Evolutionary conservation across 1,140 invertebrate species (phyloP).

Genomic region (Brachionus manjavacas): DNA sequence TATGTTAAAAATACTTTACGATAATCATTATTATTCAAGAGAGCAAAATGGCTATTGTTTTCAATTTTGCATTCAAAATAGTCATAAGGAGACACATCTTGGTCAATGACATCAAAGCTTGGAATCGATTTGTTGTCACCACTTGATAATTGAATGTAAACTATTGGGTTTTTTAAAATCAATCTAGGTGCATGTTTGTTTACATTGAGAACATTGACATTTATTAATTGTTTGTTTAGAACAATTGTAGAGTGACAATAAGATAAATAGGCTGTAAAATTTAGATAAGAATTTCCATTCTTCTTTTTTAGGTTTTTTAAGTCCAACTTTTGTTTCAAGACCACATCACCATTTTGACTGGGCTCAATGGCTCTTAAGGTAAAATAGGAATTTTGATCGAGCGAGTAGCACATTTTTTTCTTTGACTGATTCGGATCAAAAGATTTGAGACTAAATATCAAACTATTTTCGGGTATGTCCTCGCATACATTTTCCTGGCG

Average conservation of each 20-base stretch:
- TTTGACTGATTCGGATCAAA: slow-evolving; percentile 9
- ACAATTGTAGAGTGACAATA: neutral
- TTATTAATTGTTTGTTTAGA: slow-evolving; percentile 3
- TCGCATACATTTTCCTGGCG: slow-evolving; percentile 16
- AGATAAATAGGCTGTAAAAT: slow-evolving; percentile 3
- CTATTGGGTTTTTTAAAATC: neutral
- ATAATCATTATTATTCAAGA: slow-evolving; percentile 15
- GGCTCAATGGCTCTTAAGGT: neutral
- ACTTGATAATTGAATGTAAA: neutral
- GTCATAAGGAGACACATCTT: slow-evolving; percentile 28
- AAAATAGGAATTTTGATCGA: slow-evolving; percentile 14
- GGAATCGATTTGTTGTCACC: neutral
- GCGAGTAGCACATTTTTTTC: neutral
- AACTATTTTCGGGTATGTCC: slow-evolving; percentile 7
- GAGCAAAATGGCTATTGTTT: neutral
- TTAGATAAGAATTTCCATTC: neutral
- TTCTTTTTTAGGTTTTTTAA: neutral
- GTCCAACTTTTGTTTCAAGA: neutral
- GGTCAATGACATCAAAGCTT: slow-evolving; percentile 17
- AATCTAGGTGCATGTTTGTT: neutral
- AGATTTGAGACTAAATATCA: neutral
- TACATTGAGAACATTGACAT: slow-evolving; percentile 15
- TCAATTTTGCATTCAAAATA: slow-evolving; percentile 5
- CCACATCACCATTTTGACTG: neutral
- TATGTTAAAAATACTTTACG: neutral